Percentiles rank a stretch among this genome's conserved stretches.
These are phyloP conservation scores for Orchesellides sinensis DNA, from an alignment of 2,888 invertebrate genomes.

Conservation along the genomic window DNA sequence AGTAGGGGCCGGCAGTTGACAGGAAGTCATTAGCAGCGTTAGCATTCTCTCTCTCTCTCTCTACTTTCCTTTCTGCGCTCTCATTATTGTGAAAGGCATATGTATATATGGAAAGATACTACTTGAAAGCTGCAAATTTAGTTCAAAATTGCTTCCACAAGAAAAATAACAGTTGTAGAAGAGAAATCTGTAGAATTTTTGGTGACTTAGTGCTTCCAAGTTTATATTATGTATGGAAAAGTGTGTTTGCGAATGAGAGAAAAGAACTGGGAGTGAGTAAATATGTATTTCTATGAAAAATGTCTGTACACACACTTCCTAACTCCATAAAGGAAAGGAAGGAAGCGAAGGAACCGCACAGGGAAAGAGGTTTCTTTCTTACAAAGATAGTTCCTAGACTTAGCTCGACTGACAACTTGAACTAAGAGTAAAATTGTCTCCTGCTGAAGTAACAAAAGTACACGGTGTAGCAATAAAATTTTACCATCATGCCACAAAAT, in stretches of 20 bases:
- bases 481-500: too few species aligned
- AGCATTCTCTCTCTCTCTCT: constrained; percentile 7
- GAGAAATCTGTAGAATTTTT: constrained; percentile 19
- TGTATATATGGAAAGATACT: not conserved
- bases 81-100: constrained; percentile 10
- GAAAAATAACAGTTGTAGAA: constrained; percentile 29
- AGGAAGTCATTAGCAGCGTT: constrained; percentile 58
- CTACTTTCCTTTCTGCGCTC: constrained; percentile 5
- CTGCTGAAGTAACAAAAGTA: constrained; percentile 24
- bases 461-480: not conserved
- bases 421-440: not conserved
- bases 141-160: not conserved
- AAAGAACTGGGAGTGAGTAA: not conserved
- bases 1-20: constrained; percentile 55
- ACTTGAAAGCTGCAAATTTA: not conserved
- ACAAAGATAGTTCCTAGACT: constrained; percentile 11
- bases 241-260: not conserved
- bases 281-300: constrained; percentile 38
- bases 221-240: not conserved
- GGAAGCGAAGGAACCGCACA: constrained; percentile 14
- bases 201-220: not conserved
- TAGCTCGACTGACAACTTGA: constrained; percentile 15
- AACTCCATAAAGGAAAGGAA: constrained; percentile 52
- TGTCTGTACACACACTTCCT: constrained; percentile 34
- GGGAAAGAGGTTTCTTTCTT: constrained; percentile 18